A percentile compares a stretch with the other conserved stretches of the same genome.
phyloP scores from a whole-genome alignment of 2,797 vertebrate genomes.

The Columba guinea region DNA sequence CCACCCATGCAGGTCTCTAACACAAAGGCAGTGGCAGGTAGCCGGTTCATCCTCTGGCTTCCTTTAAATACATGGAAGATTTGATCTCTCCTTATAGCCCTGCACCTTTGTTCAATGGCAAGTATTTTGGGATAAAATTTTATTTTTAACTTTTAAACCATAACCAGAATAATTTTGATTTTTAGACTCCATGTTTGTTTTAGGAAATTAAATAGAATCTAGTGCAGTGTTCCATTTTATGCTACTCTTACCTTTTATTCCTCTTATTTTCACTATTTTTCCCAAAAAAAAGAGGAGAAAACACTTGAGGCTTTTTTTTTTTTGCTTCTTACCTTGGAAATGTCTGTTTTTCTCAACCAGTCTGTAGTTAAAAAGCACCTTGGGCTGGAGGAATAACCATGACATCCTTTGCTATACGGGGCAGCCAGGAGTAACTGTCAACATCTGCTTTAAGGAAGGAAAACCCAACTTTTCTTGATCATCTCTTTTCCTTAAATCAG shows the following conservation, averaged over 20 bases:
- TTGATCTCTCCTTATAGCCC: not conserved
- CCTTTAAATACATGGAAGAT: not conserved
- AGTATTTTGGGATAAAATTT: not conserved
- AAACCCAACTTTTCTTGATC: not conserved
- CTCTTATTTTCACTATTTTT: not conserved
- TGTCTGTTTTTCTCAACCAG: not conserved
- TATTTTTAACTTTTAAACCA: not conserved
- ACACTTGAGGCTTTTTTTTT: not conserved
- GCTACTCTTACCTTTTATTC: not conserved
- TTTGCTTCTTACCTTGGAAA: not conserved
- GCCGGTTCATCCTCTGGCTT: not conserved
- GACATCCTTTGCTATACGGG: not conserved
- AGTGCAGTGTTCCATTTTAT: not conserved
- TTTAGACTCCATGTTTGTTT: not conserved
- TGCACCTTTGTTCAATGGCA: not conserved
- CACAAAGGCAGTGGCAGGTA: not conserved
- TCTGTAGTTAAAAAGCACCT: not conserved
- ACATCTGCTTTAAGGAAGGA: not conserved
- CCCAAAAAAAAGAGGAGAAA: not conserved
- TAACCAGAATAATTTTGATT: not conserved
- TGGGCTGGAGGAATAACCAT: not conserved
- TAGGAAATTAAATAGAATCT: not conserved
- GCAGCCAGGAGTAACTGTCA: not conserved
- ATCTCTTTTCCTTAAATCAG: not conserved
- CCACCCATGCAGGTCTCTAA: not conserved